Evolutionary conservation across 2,888 invertebrate species (phyloP).

Genomic region (Dicroscelio sp.): DNA sequence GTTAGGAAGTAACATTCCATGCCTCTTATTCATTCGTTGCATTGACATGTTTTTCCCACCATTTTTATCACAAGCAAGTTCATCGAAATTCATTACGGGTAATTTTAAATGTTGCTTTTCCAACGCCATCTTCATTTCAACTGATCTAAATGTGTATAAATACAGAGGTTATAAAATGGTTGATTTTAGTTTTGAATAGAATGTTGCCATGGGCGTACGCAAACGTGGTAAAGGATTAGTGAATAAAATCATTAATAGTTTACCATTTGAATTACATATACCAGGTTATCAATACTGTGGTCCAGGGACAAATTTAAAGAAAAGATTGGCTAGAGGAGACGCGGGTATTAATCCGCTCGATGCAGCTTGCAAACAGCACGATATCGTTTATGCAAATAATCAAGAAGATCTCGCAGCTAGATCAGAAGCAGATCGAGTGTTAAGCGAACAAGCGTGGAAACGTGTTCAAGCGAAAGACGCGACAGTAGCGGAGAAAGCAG

Average conservation of each 20-base stretch:
- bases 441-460: not conserved
- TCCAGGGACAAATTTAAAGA: conserved; percentile 30
- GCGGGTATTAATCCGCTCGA: conserved; percentile 85
- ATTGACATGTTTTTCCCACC: too few species aligned
- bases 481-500: conserved; percentile 12
- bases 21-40: conserved; percentile 64
- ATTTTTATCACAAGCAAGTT: not conserved
- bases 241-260: conserved; percentile 61
- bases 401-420: conserved; percentile 43
- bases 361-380: conserved; percentile 83
- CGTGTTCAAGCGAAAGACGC: conserved; percentile 2
- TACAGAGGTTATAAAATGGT: too few species aligned
- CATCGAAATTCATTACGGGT: not conserved
- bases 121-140: not conserved
- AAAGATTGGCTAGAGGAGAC: conserved; percentile 84
- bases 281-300: conserved; percentile 48
- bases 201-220: too few species aligned
- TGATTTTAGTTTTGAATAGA: not conserved
- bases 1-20: conserved; percentile 70
- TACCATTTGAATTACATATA: conserved; percentile 80
- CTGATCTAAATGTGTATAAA: not conserved
- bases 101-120: not conserved
- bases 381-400: conserved; percentile 80
- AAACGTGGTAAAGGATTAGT: not conserved
- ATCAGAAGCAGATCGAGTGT: not conserved